Evolutionary conservation across 2,888 invertebrate genomes (phyloP).

Genomic region (Dilophus febrilis): DNA sequence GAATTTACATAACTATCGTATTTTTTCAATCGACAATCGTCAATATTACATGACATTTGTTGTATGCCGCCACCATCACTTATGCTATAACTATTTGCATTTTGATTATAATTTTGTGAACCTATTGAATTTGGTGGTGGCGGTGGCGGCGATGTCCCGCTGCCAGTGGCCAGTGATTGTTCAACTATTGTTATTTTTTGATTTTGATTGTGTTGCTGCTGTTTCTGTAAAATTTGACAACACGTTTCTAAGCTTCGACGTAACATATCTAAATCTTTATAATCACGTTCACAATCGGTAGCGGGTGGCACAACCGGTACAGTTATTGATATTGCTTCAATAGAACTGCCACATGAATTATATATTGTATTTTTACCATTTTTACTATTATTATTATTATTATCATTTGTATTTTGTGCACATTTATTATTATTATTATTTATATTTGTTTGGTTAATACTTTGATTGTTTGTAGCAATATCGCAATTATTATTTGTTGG

Average conservation of each 20-base stretch:
- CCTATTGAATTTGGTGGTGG: not conserved
- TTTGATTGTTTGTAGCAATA: conserved; percentile 2
- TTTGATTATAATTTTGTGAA: not conserved
- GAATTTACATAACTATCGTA: conserved; percentile 29
- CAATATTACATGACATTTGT: conserved; percentile 8
- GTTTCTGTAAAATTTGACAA: conserved; percentile 23
- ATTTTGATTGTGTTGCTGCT: conserved; percentile 15
- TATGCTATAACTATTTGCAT: not conserved
- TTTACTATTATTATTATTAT: conserved; percentile 6
- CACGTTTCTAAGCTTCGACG: conserved; percentile 25
- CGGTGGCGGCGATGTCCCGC: too few relatives aligned
- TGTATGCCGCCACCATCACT: conserved; percentile 11
- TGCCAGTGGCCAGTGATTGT: not conserved
- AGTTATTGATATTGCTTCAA: conserved; percentile 21
- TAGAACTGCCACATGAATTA: conserved; percentile 21
- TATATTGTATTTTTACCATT: conserved; percentile 19
- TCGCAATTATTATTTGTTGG: conserved; percentile 4
- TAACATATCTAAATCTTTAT: conserved; percentile 18
- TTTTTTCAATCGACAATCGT: conserved; percentile 17
- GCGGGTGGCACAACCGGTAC: conserved; percentile 18
- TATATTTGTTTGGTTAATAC: conserved; percentile 10
- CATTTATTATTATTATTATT: conserved; percentile 16
- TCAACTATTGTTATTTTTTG: conserved; percentile 9
- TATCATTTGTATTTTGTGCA: not conserved
- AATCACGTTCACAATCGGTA: conserved; percentile 14